These are phyloP conservation scores for Brachionus asplanchnoidis DNA, from an alignment of 1,140 invertebrate species.

Conservation along the genomic window DNA sequence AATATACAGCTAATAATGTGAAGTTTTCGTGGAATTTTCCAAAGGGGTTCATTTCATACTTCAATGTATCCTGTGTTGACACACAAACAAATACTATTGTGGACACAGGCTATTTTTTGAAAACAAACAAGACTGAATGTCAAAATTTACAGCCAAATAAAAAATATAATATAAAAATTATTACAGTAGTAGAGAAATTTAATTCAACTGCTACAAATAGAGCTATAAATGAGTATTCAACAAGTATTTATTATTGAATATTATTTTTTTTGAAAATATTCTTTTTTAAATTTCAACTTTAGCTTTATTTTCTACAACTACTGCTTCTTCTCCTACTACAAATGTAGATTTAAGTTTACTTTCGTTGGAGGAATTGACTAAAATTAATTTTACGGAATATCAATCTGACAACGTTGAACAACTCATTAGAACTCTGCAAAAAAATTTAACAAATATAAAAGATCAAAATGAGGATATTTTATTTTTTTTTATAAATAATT, in stretches of 20 bases:
- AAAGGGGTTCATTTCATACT: neutral
- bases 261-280: too few relatives aligned
- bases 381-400: neutral
- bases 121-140: neutral
- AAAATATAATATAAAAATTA: neutral
- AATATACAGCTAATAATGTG: neutral
- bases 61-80: neutral
- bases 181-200: neutral
- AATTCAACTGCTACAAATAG: neutral
- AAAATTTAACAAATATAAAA: slow-evolving; percentile 5
- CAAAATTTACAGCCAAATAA: neutral
- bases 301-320: too few relatives aligned
- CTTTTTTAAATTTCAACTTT: too few relatives aligned
- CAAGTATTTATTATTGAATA: neutral
- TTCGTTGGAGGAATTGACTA: neutral
- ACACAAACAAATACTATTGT: neutral
- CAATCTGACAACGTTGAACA: neutral
- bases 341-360: neutral
- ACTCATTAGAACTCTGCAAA: neutral
- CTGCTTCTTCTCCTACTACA: too few relatives aligned
- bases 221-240: neutral
- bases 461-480: neutral
- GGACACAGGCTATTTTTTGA: neutral
- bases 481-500: neutral
- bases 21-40: neutral